A percentile compares a stretch with the other conserved stretches of the same genome.
phyloP scores from a whole-genome alignment of 2,888 invertebrate genomes.

The Brenthis ino region DNA sequence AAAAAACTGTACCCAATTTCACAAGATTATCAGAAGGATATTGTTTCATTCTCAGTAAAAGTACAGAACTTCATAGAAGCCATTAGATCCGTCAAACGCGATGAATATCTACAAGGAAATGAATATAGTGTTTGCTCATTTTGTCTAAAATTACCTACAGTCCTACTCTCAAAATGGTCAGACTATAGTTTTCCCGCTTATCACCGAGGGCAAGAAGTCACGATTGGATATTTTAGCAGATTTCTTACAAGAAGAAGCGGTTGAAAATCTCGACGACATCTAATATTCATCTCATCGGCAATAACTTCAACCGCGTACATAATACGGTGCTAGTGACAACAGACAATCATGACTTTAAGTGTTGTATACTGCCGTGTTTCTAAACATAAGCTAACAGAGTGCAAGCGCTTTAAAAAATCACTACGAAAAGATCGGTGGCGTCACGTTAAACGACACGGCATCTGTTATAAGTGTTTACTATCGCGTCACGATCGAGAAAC shows the following conservation, averaged over 20 bases:
- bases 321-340: too few species aligned
- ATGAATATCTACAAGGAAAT: constrained; percentile 34
- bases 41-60: constrained; percentile 40
- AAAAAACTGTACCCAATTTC: constrained; percentile 37
- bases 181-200: constrained; percentile 43
- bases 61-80: constrained; percentile 40
- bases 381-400: constrained; percentile 31
- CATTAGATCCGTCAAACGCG: constrained; percentile 32
- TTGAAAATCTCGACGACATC: constrained; percentile 24
- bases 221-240: constrained; percentile 40
- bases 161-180: constrained; percentile 41
- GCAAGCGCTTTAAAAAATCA: constrained; percentile 38
- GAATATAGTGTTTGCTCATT: constrained; percentile 28
- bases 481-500: constrained; percentile 32
- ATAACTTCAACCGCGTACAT: too few species aligned
- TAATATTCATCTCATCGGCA: too few species aligned
- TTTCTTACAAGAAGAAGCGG: constrained; percentile 40
- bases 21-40: constrained; percentile 39
- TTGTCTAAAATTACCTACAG: constrained; percentile 39
- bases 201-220: constrained; percentile 27
- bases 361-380: constrained; percentile 27
- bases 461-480: constrained; percentile 39
- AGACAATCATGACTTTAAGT: constrained; percentile 1
- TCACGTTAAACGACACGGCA: constrained; percentile 27
- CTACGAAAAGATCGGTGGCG: constrained; percentile 39